These are phyloP conservation scores for Aptenodytes forsteri DNA, from an alignment of 2,113 vertebrate genomes.

Conservation along the genomic window DNA sequence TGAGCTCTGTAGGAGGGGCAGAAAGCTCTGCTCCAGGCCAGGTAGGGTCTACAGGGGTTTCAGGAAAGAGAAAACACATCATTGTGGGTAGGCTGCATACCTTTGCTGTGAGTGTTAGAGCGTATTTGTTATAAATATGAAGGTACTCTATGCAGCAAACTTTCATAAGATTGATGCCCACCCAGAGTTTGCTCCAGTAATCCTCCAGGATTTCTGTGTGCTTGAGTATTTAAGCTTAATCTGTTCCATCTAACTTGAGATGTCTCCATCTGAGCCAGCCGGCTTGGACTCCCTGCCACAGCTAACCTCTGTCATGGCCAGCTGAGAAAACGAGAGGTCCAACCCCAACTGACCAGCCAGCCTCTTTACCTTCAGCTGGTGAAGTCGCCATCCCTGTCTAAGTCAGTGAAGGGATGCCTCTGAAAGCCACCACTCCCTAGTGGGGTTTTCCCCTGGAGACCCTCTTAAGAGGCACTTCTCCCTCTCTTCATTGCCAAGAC, in stretches of 20 bases:
- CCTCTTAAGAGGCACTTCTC: not conserved
- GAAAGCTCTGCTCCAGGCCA: not conserved
- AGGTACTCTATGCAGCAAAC: accelerated
- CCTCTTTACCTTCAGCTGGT: not conserved
- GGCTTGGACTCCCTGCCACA: not conserved
- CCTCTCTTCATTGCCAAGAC: not conserved
- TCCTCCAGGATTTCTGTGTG: not conserved
- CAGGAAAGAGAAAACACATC: accelerated
- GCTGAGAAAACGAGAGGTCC: not conserved
- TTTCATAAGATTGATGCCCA: too few relatives aligned
- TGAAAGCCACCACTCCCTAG: not conserved
- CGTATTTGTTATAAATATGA: accelerated
- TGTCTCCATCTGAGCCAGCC: too few relatives aligned
- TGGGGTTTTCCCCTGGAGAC: not conserved
- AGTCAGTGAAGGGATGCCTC: not conserved
- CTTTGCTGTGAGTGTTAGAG: not conserved
- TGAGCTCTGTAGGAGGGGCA: not conserved
- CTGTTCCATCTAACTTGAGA: too few relatives aligned
- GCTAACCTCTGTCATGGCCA: not conserved
- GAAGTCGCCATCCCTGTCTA: not conserved
- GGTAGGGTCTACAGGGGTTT: not conserved
- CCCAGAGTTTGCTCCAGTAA: not conserved
- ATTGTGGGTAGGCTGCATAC: not conserved
- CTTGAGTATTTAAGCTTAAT: not conserved
- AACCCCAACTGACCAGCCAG: too few relatives aligned